Evolutionary conservation across 2,888 invertebrate species (phyloP).

Genomic region (Sisyra terminalis): DNA sequence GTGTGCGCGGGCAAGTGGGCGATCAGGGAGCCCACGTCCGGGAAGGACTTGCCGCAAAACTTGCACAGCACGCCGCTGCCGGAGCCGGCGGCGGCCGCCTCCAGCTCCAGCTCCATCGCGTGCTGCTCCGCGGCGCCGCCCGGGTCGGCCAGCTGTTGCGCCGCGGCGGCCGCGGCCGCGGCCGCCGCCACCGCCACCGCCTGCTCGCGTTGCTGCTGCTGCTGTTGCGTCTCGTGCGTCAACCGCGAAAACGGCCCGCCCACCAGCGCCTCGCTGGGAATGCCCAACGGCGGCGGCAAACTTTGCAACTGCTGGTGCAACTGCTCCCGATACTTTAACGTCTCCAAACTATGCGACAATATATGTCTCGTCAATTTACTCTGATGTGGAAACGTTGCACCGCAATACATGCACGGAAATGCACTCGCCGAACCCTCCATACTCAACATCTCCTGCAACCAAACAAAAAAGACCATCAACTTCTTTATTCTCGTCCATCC

Average conservation of each 20-base stretch:
- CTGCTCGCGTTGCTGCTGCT: slow-evolving; percentile 16
- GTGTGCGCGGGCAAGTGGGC: slow-evolving; percentile 79
- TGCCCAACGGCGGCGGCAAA: slow-evolving; percentile 25
- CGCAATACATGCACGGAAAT: slow-evolving; percentile 81
- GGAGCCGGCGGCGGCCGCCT: slow-evolving; percentile 39
- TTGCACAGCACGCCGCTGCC: slow-evolving; percentile 68
- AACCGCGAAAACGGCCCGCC: too few relatives aligned
- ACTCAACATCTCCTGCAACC: slow-evolving; percentile 84
- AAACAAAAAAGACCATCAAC: slow-evolving; percentile 79
- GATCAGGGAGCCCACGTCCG: slow-evolving; percentile 76
- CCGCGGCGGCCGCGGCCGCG: slow-evolving; percentile 24
- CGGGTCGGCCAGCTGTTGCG: slow-evolving; percentile 24
- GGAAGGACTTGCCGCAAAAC: slow-evolving; percentile 85
- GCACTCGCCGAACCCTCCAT: slow-evolving; percentile 36
- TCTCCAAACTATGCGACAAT: slow-evolving; percentile 75
- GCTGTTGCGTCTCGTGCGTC: not conserved
- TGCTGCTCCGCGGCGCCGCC: slow-evolving; percentile 16
- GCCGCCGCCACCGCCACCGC: slow-evolving; percentile 29
- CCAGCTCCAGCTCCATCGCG: slow-evolving; percentile 41
- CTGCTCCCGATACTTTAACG: slow-evolving; percentile 72
- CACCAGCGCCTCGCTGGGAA: slow-evolving; percentile 20
- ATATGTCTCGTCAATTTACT: slow-evolving; percentile 82
- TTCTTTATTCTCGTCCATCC: slow-evolving; percentile 44
- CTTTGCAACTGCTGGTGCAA: slow-evolving; percentile 34
- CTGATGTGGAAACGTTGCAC: slow-evolving; percentile 75